A percentile compares a stretch with the other conserved stretches of the same genome.
Evolutionary conservation across 2,797 vertebrate genomes (phyloP).

Genomic region (Ficedula albicollis): DNA sequence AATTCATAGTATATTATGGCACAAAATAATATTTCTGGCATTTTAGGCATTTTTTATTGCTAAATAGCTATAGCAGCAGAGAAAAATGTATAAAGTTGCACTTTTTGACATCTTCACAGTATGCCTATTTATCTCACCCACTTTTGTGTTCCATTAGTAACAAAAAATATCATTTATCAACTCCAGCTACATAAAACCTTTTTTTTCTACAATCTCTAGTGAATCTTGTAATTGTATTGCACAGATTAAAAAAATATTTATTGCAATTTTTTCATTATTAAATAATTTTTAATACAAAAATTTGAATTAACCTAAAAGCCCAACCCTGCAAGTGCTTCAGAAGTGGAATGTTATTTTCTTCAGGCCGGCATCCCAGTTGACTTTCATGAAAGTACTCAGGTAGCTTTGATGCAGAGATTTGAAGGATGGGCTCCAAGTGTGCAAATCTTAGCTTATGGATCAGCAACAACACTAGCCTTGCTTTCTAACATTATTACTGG

Average conservation of each 20-base stretch:
- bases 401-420: constrained; percentile 20
- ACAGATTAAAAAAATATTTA: constrained; percentile 62
- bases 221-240: constrained; percentile 62
- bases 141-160: constrained; percentile 62
- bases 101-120: constrained; percentile 75
- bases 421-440: constrained; percentile 50
- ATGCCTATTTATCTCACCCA: constrained; percentile 57
- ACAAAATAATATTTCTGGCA: constrained; percentile 61
- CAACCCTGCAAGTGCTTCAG: constrained; percentile 48
- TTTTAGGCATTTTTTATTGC: constrained; percentile 32
- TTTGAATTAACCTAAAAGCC: constrained; percentile 46
- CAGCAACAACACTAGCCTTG: constrained; percentile 1
- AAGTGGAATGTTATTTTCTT: background rate
- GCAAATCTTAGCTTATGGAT: constrained; percentile 65
- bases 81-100: constrained; percentile 60
- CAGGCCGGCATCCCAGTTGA: background rate
- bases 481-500: constrained; percentile 39
- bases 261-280: constrained; percentile 57
- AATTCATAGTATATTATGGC: constrained; percentile 52
- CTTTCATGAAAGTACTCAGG: background rate
- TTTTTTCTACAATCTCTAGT: constrained; percentile 40
- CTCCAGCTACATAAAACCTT: constrained; percentile 52
- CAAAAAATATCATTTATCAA: constrained; percentile 54
- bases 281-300: constrained; percentile 52
- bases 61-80: constrained; percentile 66